Base-by-base conservation (phyloP, 53 echinoderm and acorn worm genomes). In the Holothuria leucospilota region DNA sequence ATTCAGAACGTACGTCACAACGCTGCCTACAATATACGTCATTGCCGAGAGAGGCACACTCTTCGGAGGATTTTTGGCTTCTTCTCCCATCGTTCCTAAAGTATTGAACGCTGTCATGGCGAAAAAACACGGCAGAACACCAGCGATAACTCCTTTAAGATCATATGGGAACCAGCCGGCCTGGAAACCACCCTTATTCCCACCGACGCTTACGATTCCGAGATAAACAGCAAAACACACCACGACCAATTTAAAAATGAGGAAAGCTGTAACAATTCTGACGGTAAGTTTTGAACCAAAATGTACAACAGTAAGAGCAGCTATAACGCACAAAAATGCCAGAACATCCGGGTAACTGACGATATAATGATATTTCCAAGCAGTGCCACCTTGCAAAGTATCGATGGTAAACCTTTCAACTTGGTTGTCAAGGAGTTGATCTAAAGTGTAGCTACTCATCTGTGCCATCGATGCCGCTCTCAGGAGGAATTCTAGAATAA, bases 401-500 rank as follows among this genome's bases (percentile, higher is more conserved):
- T 51, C 18, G 38, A 80, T 27, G 24, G 80, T 80, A 11, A 80
- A 59, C 18, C 53, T 80, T 61, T 38, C 28, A 26, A 80, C 62
- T 29, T 61, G 28, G 61, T 77, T 77, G 28, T 52, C 52, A 46
- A 59, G 29, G 4, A 80, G 80, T 38, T 27, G 38, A 34, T 80
- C 80, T 7, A 80, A 2, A 26, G 80, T 80, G 26, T 59, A 59
- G 34, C 80, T 80, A 38, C 94, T 91, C 79, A 92, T 89, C 82
- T 94, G 92, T 24, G 92, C 94, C 59, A 94, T 92, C 26, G 89
- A 87, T 16, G 90, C 90, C 53, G 89, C 94, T 20, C 89, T 84
- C 59, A 94, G 89, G 64, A 92, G 69, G 82, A 92, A 92, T 75
- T 94, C 94, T 90, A 94, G 79, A 20, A 94, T 87, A 80, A 94